Conservation (phyloP, 2,113 vertebrate genomes). For the Nycticryphes semicollaris region DNA sequence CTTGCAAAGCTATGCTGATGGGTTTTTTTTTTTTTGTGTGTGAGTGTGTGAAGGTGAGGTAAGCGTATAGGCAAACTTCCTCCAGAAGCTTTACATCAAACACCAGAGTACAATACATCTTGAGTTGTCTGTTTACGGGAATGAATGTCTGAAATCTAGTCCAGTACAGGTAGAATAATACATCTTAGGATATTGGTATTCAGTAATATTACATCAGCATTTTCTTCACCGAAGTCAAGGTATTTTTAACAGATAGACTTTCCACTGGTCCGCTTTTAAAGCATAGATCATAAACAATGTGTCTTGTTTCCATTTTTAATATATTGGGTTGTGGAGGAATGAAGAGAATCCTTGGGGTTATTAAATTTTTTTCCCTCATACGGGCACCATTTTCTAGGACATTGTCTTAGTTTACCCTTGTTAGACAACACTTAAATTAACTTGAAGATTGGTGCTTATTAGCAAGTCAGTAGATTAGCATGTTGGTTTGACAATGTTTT, state of each 20-base stretch:
- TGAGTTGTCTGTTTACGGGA: background rate
- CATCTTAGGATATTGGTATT: background rate
- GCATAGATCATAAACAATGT: background rate
- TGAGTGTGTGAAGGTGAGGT: background rate
- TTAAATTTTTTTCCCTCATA: background rate
- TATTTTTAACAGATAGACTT: background rate
- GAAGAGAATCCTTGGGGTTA: background rate
- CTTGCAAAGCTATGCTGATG: background rate
- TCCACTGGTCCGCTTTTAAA: background rate
- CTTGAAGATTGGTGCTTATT: background rate
- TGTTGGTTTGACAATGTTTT: background rate
- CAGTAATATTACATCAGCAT: background rate
- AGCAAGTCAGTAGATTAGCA: background rate
- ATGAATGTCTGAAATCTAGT: background rate
- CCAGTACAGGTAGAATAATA: background rate
- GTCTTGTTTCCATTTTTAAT: background rate
- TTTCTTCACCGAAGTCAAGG: background rate
- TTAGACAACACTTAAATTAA: background rate
- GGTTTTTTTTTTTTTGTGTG: rapidly evolving
- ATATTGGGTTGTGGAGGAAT: background rate
- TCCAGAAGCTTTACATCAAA: background rate
- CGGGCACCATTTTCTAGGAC: background rate
- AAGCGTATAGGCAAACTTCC: background rate
- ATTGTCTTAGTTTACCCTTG: background rate
- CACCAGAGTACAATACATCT: background rate